Conservation (phyloP, 1,140 invertebrate species). For the Yoshiicerus persimilis region DNA sequence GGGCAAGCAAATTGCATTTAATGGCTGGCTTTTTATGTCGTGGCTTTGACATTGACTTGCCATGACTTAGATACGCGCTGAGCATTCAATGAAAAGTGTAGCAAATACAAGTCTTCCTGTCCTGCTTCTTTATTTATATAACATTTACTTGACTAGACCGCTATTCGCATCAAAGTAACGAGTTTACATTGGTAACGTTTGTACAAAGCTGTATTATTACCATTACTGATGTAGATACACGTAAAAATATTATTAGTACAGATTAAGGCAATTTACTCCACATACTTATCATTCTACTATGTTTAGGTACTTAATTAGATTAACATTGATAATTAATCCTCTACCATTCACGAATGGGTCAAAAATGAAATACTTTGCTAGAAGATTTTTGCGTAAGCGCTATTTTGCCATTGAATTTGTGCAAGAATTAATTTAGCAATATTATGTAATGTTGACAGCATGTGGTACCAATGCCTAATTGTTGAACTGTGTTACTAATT, state of each 20-base stretch:
- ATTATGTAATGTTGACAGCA: neutral
- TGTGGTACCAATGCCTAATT: neutral
- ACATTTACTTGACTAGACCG: neutral
- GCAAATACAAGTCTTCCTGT: neutral
- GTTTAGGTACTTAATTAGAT: neutral
- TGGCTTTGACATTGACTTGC: slow-evolving; percentile 11
- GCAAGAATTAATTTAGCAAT: neutral
- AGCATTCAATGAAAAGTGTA: neutral
- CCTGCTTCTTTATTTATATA: neutral
- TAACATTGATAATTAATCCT: neutral
- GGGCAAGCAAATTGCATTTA: neutral
- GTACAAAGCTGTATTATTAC: neutral
- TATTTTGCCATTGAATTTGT: neutral
- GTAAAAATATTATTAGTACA: neutral
- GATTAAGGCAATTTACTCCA: neutral
- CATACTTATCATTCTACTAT: neutral
- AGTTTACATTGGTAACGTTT: neutral
- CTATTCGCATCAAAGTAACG: too few species aligned
- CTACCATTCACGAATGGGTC: slow-evolving; percentile 5
- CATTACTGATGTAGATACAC: neutral
- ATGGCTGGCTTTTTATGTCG: neutral
- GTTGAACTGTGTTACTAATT: neutral
- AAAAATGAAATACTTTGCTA: neutral
- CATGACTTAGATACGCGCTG: neutral
- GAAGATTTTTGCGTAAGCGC: neutral